These are phyloP conservation scores for Pegea sp. DNA, from an alignment of 23 tunicate genomes.

Conservation along the genomic window DNA sequence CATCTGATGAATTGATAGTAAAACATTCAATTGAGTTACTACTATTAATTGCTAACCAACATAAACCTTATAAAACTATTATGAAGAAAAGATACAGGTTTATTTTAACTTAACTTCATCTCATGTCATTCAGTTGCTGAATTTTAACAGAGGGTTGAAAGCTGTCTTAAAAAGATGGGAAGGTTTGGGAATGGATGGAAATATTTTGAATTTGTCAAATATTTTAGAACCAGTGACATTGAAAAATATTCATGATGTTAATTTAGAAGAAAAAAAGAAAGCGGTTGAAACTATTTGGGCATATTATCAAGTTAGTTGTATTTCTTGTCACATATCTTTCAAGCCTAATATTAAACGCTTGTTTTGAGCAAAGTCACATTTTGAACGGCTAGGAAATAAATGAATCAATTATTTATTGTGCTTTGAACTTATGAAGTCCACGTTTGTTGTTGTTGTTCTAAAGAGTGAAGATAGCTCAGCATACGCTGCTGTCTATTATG, in stretches of 20 bases:
- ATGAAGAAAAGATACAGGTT: not conserved
- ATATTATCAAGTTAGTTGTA: not conserved
- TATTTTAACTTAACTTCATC: not conserved
- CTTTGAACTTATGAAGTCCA: too few relatives aligned
- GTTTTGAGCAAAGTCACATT: too few relatives aligned
- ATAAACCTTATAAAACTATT: not conserved
- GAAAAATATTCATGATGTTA: not conserved
- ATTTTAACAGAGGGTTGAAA: not conserved
- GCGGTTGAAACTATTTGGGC: not conserved
- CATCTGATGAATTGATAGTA: not conserved
- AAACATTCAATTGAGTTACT: not conserved
- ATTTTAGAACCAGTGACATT: not conserved
- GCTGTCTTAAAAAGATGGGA: not conserved
- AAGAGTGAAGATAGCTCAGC: too few relatives aligned
- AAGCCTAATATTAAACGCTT: too few relatives aligned
- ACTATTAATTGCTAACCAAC: not conserved
- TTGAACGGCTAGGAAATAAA: too few relatives aligned
- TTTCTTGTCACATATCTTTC: too few relatives aligned
- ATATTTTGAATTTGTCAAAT: not conserved
- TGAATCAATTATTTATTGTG: too few relatives aligned
- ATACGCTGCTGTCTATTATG: too few relatives aligned
- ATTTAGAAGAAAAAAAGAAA: too few relatives aligned
- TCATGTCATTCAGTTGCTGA: not conserved
- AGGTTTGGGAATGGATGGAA: not conserved
- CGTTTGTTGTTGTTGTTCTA: too few relatives aligned